These are phyloP conservation scores for Corythoichthys haematopterus DNA, from an alignment of 2,113 vertebrate species.

Conservation along the genomic window DNA sequence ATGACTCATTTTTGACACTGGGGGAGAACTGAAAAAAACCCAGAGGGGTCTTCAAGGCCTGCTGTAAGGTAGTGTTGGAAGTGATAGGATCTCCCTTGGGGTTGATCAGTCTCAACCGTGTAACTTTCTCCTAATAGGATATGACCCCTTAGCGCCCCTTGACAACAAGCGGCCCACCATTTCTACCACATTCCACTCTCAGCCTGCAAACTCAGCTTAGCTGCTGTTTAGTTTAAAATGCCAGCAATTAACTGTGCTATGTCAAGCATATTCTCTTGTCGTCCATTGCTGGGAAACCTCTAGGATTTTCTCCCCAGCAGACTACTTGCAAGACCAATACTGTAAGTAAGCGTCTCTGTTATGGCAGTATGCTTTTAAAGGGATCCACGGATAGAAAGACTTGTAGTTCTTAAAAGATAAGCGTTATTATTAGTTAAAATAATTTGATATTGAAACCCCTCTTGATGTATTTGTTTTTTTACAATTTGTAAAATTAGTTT, in stretches of 20 bases:
- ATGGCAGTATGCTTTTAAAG: constrained; percentile 58
- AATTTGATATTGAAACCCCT: no score
- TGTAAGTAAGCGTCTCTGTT: constrained; percentile 53
- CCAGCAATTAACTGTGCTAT: constrained; percentile 67
- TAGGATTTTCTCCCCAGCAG: constrained; percentile 60
- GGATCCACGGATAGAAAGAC: constrained; percentile 24
- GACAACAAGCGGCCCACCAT: constrained; percentile 34
- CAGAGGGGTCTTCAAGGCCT: constrained; percentile 44
- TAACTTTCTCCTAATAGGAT: constrained; percentile 63
- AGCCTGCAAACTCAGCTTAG: constrained; percentile 24
- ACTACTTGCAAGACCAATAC: constrained; percentile 27
- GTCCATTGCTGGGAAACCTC: constrained; percentile 61
- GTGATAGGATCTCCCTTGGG: constrained; percentile 62
- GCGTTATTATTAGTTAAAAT: no score
- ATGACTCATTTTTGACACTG: constrained; percentile 30
- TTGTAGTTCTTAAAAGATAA: no score
- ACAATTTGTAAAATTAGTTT: no score
- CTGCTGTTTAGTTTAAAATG: constrained; percentile 68
- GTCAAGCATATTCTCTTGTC: constrained; percentile 61
- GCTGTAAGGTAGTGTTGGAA: constrained; percentile 64
- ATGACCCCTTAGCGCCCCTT: constrained; percentile 58
- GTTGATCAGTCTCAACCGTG: constrained; percentile 63
- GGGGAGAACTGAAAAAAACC: constrained; percentile 39
- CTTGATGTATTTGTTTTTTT: no score
- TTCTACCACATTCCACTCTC: constrained; percentile 40